Conservation (phyloP, 2,888 invertebrate species). For the Ormyrus rosae region DNA sequence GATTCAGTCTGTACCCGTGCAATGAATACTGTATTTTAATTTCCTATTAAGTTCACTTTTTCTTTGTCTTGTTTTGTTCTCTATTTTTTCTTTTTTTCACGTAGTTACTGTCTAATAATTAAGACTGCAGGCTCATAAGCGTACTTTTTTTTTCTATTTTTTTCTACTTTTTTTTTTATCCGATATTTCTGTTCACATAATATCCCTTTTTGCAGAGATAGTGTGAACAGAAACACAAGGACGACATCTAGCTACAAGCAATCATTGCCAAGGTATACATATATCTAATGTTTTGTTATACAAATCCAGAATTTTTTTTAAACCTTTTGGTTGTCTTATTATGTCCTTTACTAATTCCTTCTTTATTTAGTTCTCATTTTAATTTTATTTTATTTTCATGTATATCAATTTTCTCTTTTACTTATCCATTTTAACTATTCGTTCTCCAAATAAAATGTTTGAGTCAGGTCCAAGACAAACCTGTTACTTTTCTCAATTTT, state of each 20-base stretch:
- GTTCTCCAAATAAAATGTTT: constrained; percentile 47
- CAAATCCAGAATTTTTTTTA: constrained; percentile 57
- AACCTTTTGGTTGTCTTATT: too few relatives aligned
- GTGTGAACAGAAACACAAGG: constrained; percentile 76
- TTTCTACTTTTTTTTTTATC: constrained; percentile 57
- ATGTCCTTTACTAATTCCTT: not conserved
- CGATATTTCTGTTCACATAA: constrained; percentile 75
- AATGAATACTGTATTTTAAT: constrained; percentile 71
- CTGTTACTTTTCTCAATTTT: constrained; percentile 55
- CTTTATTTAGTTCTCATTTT: constrained; percentile 24
- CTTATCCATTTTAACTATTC: constrained; percentile 31
- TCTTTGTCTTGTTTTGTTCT: constrained; percentile 46
- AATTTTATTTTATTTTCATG: not conserved
- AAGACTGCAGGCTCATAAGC: constrained; percentile 59
- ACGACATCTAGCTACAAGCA: constrained; percentile 76
- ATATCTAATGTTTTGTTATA: constrained; percentile 71
- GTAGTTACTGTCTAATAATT: constrained; percentile 71
- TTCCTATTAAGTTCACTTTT: constrained; percentile 51
- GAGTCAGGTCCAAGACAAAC: constrained; percentile 70
- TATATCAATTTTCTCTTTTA: constrained; percentile 16
- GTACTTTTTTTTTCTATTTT: constrained; percentile 21
- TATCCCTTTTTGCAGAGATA: constrained; percentile 76
- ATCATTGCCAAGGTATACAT: constrained; percentile 76
- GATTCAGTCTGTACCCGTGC: constrained; percentile 76
- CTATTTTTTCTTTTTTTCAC: constrained; percentile 58